These are phyloP conservation scores for Ladona fulva DNA, from an alignment of 1,140 invertebrate genomes.

Conservation along the genomic window DNA sequence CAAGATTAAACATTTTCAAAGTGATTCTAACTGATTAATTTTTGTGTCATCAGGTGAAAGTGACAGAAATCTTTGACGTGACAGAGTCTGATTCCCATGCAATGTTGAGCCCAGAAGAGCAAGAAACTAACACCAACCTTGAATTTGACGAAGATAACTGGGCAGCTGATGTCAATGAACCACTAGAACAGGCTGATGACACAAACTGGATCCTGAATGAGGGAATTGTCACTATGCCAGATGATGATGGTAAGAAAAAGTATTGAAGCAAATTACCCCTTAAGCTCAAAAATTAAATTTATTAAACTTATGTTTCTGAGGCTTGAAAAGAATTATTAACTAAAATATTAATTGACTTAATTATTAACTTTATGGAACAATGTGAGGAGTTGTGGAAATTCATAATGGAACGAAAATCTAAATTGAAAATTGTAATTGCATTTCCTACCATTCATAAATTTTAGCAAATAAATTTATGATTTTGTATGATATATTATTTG, in stretches of 20 bases:
- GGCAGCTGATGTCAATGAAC: conserved; percentile 32
- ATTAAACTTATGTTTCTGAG: too few relatives aligned
- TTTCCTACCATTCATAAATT: too few relatives aligned
- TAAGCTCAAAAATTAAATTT: background rate
- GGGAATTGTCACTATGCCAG: background rate
- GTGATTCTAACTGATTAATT: conserved; percentile 19
- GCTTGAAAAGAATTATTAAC: too few relatives aligned
- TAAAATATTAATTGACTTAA: too few relatives aligned
- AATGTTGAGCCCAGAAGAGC: conserved; percentile 37
- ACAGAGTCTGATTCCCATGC: conserved; percentile 50
- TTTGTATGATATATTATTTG: too few relatives aligned
- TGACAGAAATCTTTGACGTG: conserved; percentile 81
- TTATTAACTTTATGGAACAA: too few relatives aligned
- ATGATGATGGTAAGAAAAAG: background rate
- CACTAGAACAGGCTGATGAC: background rate
- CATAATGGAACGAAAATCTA: too few relatives aligned
- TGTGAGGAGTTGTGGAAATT: too few relatives aligned
- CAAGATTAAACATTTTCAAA: background rate
- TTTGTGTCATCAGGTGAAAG: conserved; percentile 49
- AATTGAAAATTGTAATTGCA: too few relatives aligned
- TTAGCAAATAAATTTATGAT: too few relatives aligned
- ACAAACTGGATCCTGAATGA: background rate
- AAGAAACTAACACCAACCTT: conserved; percentile 38
- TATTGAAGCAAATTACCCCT: too few relatives aligned
- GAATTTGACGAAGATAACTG: conserved; percentile 40